Evolutionary conservation across 1,140 invertebrate genomes (phyloP).

Genomic region (Asobara japonica): DNA sequence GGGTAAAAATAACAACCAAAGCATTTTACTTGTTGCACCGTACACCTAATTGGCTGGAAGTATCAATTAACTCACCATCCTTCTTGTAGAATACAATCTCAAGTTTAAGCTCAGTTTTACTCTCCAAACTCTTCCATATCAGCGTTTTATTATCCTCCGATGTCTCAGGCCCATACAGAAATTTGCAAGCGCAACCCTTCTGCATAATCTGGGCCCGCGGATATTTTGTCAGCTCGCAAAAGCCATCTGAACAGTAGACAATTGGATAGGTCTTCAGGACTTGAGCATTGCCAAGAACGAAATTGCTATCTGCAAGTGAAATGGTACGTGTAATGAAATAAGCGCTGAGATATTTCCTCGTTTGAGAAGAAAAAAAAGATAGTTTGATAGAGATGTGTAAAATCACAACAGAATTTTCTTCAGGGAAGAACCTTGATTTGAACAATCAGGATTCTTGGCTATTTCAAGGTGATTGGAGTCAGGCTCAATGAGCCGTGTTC

Average conservation of each 20-base stretch:
- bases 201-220: slow-evolving; percentile 96
- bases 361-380: neutral
- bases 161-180: slow-evolving; percentile 92
- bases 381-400: no score
- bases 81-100: slow-evolving; percentile 96
- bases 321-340: no score
- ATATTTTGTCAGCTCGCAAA: slow-evolving; percentile 95
- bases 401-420: no score
- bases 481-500: no score
- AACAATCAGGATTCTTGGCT: no score
- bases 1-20: slow-evolving; percentile 51
- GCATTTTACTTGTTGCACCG: no score
- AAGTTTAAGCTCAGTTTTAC: slow-evolving; percentile 90
- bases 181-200: slow-evolving; percentile 95
- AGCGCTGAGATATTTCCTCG: neutral
- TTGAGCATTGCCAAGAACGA: slow-evolving; percentile 96
- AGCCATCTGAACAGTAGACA: slow-evolving; percentile 98
- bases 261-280: slow-evolving; percentile 89
- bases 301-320: slow-evolving; percentile 92
- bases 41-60: neutral
- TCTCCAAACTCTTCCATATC: slow-evolving; percentile 89
- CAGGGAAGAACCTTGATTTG: no score
- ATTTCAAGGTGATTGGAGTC: no score
- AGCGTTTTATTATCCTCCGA: slow-evolving; percentile 86
- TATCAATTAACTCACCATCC: slow-evolving; percentile 75